These are phyloP conservation scores for Drosophila aff. DNA, from an alignment of 1,140 invertebrate genomes.

Conservation along the genomic window DNA sequence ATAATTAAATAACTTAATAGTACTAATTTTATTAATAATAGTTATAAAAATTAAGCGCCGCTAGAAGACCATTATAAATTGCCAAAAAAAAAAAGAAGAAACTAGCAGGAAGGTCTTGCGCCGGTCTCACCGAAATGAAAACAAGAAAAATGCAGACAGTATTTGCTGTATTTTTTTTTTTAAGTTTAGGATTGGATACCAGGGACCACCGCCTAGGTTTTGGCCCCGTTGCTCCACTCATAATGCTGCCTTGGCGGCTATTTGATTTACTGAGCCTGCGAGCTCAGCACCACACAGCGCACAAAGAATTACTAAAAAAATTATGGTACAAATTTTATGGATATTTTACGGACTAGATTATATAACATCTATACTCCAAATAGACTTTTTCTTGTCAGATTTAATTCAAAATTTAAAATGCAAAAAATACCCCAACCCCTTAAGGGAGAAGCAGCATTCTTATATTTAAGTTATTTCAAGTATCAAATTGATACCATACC, in stretches of 20 bases:
- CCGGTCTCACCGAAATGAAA: constrained; percentile 25
- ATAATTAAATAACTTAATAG: constrained; percentile 1
- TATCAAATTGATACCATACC: too few species aligned
- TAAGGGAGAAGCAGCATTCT: neutral
- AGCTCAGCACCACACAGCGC: constrained; percentile 9
- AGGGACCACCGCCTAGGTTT: constrained; percentile 72
- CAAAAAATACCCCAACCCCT: neutral
- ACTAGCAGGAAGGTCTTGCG: neutral
- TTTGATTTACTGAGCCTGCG: constrained; percentile 67
- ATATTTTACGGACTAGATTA: neutral
- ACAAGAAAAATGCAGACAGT: constrained; percentile 69
- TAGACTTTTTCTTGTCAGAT: neutral
- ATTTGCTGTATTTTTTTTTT: constrained; percentile 4
- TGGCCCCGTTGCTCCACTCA: constrained; percentile 12
- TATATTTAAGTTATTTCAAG: neutral
- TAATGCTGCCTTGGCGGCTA: constrained; percentile 52
- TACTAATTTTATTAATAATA: neutral
- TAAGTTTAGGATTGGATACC: constrained; percentile 7
- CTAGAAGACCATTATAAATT: constrained; percentile 56
- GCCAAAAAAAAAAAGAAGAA: neutral
- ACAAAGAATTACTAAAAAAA: too few species aligned
- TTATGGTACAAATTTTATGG: neutral
- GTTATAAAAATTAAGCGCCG: constrained; percentile 42
- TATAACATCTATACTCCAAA: neutral
- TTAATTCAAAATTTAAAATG: neutral